Evolutionary conservation across 2,797 vertebrate species (phyloP).

Genomic region (Lerista edwardsae): DNA sequence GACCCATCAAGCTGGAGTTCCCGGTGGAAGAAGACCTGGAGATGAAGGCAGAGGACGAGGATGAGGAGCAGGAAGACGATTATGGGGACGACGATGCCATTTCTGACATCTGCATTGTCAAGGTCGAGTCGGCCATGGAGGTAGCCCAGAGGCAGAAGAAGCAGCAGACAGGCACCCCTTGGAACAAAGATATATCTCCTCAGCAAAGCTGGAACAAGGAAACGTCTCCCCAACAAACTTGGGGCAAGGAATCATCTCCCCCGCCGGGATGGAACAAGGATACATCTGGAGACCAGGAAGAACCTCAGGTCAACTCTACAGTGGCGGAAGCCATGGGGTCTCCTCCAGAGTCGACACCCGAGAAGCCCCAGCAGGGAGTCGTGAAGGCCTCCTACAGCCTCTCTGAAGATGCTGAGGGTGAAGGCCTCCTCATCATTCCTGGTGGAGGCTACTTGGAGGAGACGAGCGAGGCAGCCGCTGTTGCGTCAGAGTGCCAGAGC

Average conservation of each 20-base stretch:
- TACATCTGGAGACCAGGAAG: conserved; percentile 55
- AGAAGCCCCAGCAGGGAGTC: conserved; percentile 62
- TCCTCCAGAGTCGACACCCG: background rate
- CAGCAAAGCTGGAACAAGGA: conserved; percentile 57
- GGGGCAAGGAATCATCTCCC: conserved; percentile 35
- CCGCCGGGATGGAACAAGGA: conserved; percentile 61
- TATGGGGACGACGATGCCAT: conserved; percentile 78
- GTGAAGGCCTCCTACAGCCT: conserved; percentile 77
- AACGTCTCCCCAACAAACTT: conserved; percentile 35
- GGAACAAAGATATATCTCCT: conserved; percentile 13
- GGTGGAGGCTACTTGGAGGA: conserved; percentile 66
- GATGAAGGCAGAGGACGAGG: conserved; percentile 78
- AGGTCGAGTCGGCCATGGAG: conserved; percentile 75
- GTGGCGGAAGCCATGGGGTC: conserved; percentile 63
- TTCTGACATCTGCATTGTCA: conserved; percentile 81
- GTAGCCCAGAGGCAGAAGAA: conserved; percentile 55
- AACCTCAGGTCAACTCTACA: conserved; percentile 64
- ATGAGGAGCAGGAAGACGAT: conserved; percentile 77
- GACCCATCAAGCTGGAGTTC: conserved; percentile 69
- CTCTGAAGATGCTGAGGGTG: conserved; percentile 71
- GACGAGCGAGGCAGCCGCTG: conserved; percentile 68
- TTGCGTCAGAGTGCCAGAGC: conserved; percentile 58
- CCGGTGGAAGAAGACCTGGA: conserved; percentile 74
- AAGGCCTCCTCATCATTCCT: conserved; percentile 73
- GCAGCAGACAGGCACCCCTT: background rate